Base-by-base conservation (phyloP, 2,888 invertebrate species). In the Ennomos quercinarius region DNA sequence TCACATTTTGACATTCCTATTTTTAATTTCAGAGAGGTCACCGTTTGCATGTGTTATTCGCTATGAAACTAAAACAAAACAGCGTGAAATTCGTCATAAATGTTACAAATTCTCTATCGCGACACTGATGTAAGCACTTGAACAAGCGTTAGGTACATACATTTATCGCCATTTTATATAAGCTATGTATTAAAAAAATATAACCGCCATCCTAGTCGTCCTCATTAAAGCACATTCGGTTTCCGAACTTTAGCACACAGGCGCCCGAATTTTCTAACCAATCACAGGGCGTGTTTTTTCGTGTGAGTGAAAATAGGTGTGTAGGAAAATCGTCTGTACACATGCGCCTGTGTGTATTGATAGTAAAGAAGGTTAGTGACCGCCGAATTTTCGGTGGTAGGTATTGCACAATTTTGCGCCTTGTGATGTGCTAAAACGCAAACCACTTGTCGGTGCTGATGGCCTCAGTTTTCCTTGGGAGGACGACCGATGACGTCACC, bases 321-420 rank as follows among this genome's bases (percentile, higher is more conserved):
- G 76, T 70, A 71, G 63, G 61, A 68, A 74, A 61, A 68, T 70
- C 67, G 73, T 76, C 68, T 73, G 77, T 80, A 78, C 72, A 75
- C 73, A 63, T 58, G 66, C 41, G 37, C 13, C 1, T 68, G 66
- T 64, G 70, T 77, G 78, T 63, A 80, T 77, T 63, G 63, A 73
- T 70, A 70, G 70, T 77, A 68, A 48, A 45, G 34, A 39, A 71
- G 83, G 73, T 77, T 77, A 72, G 57, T 70, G 78, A 81, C 80
- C 83, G 72, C 70, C 76, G 66, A 81, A 82, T 77, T 81, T 83
- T 83, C 76, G 80, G 80, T 70, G 81, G 80, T 71, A 75, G 69
- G 69, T 76, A 80, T 83, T 83, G 83, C 81, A 80, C 81, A 82
- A 81, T 73, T 75, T 64, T 68, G 71, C 57, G 66, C 59, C 61